These are phyloP conservation scores for Vultur gryphus DNA, from an alignment of 2,797 vertebrate genomes.

Conservation along the genomic window DNA sequence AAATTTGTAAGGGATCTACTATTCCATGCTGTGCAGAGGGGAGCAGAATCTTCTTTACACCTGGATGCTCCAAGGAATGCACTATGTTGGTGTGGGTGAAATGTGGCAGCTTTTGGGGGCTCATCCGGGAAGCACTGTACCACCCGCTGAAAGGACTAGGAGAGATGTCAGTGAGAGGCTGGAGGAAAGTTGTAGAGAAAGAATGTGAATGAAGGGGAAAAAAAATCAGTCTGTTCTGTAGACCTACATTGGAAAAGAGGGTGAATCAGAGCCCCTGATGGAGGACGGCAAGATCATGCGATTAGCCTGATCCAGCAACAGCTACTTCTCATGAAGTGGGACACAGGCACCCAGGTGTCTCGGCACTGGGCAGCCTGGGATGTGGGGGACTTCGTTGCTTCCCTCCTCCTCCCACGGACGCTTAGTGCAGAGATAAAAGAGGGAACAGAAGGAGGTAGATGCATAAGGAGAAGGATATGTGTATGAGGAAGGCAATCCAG, in stretches of 20 bases:
- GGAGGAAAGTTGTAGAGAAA: background rate
- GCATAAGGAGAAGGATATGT: background rate
- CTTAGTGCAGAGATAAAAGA: background rate
- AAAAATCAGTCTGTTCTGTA: background rate
- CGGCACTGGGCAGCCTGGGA: background rate
- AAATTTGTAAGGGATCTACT: background rate
- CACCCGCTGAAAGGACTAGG: background rate
- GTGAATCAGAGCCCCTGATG: background rate
- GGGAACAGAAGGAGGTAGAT: background rate
- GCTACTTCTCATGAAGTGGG: background rate
- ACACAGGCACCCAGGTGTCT: too few relatives aligned
- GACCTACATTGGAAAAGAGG: background rate
- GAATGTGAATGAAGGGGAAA: background rate
- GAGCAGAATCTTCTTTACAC: background rate
- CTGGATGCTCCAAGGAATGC: background rate
- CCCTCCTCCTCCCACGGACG: background rate
- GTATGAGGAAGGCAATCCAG: background rate
- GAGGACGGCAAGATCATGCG: background rate
- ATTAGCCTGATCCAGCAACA: background rate
- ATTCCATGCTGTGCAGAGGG: background rate
- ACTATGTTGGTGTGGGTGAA: background rate
- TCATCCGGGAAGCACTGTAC: fast-evolving
- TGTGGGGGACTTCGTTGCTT: background rate
- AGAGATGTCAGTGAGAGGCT: background rate
- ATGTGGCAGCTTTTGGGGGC: background rate